phyloP scores from a whole-genome alignment of 2,888 invertebrate genomes.

The Nomada fabriciana region DNA sequence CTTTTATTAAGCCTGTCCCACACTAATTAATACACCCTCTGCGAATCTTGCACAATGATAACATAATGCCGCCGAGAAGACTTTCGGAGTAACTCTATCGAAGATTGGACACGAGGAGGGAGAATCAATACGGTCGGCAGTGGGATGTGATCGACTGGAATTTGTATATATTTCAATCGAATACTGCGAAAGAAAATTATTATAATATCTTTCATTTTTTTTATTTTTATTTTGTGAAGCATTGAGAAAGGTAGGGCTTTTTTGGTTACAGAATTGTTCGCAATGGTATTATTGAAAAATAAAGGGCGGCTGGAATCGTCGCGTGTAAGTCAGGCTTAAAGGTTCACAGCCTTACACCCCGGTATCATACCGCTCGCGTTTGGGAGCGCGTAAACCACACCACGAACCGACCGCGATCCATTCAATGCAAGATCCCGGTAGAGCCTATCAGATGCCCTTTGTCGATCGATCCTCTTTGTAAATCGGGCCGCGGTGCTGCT shows the following conservation, averaged over 20 bases:
- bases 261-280: too few relatives aligned
- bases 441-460: slow-evolving; percentile 77
- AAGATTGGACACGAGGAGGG: too few relatives aligned
- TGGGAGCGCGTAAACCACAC: slow-evolving; percentile 71
- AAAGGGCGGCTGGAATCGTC: background rate
- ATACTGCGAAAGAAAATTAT: too few relatives aligned
- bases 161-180: too few relatives aligned
- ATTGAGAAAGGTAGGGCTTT: too few relatives aligned
- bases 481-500: slow-evolving; percentile 72
- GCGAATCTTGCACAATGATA: background rate
- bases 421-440: slow-evolving; percentile 70
- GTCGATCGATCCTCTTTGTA: slow-evolving; percentile 77
- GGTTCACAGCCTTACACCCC: slow-evolving; percentile 66
- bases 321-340: slow-evolving; percentile 66
- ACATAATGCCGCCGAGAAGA: background rate
- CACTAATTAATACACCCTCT: slow-evolving; percentile 35
- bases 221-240: too few relatives aligned
- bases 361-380: slow-evolving; percentile 71
- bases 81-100: too few relatives aligned
- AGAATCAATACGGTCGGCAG: too few relatives aligned
- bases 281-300: too few relatives aligned
- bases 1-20: slow-evolving; percentile 63
- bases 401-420: slow-evolving; percentile 71
- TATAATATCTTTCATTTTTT: too few relatives aligned
- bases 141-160: too few relatives aligned